These are phyloP conservation scores for Colletes latitarsis DNA, from an alignment of 1,140 invertebrate genomes.

Conservation along the genomic window DNA sequence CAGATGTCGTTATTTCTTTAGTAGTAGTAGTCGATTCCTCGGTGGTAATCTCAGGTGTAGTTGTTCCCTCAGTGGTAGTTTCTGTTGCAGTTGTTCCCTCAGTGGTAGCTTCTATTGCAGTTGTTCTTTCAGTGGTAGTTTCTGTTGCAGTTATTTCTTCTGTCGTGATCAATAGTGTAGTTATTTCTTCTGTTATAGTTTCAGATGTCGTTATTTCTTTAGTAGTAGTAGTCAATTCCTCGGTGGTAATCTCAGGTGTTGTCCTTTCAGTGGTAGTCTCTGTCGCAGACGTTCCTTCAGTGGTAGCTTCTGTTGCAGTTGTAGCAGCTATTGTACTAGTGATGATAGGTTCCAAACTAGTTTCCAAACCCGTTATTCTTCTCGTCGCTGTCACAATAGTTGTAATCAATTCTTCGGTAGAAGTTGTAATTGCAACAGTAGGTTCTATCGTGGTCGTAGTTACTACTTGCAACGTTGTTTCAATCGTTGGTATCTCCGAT, in stretches of 20 bases:
- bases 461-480: not conserved
- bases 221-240: not conserved
- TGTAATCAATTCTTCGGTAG: not conserved
- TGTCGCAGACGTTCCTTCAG: not conserved
- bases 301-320: not conserved
- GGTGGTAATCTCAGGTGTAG: not conserved
- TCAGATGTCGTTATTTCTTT: not conserved
- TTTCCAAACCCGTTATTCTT: no score
- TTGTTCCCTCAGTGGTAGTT: not conserved
- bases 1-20: not conserved
- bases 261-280: not conserved
- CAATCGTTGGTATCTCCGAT: not conserved
- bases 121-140: not conserved
- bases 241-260: not conserved
- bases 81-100: not conserved
- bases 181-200: not conserved
- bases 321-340: no score
- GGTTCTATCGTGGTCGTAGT: not conserved
- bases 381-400: not conserved
- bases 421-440: not conserved
- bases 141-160: no score
- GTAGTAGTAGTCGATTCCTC: not conserved
- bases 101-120: not conserved
- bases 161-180: not conserved
- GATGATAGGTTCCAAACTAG: no score